Evolutionary conservation across 1,140 invertebrate species (phyloP).

Genomic region (Lysiphlebus fabarum): DNA sequence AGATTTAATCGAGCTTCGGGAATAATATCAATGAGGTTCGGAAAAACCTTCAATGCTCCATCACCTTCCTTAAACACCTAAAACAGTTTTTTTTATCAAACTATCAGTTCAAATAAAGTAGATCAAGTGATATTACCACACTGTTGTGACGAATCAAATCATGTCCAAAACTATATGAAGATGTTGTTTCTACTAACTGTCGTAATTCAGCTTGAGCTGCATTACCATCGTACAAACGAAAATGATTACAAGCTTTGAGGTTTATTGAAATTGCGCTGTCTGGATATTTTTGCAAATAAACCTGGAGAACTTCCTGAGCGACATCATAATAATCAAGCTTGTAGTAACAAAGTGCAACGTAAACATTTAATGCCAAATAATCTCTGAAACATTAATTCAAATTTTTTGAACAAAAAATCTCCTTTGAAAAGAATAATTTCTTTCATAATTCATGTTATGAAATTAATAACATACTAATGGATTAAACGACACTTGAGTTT

Average conservation of each 20-base stretch:
- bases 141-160: slow-evolving; percentile 94
- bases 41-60: slow-evolving; percentile 86
- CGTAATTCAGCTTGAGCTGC: slow-evolving; percentile 86
- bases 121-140: slow-evolving; percentile 59
- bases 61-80: slow-evolving; percentile 88
- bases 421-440: slow-evolving; percentile 12
- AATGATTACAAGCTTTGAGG: slow-evolving; percentile 87
- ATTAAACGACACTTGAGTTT: slow-evolving; percentile 31
- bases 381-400: slow-evolving; percentile 62
- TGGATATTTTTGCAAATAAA: slow-evolving; percentile 89
- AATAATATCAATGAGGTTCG: slow-evolving; percentile 89
- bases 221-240: slow-evolving; percentile 89
- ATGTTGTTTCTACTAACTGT: slow-evolving; percentile 71
- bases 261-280: slow-evolving; percentile 95
- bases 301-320: slow-evolving; percentile 89
- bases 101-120: neutral
- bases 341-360: slow-evolving; percentile 96
- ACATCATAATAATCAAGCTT: slow-evolving; percentile 93
- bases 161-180: slow-evolving; percentile 82
- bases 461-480: neutral
- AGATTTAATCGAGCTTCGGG: slow-evolving; percentile 95
- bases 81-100: neutral
- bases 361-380: slow-evolving; percentile 92
- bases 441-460: neutral
- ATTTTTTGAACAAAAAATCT: neutral